Percentiles rank a stretch among this genome's conserved stretches.
phyloP scores from a whole-genome alignment of 2,888 invertebrate genomes.

The Pegoplata infirma region DNA sequence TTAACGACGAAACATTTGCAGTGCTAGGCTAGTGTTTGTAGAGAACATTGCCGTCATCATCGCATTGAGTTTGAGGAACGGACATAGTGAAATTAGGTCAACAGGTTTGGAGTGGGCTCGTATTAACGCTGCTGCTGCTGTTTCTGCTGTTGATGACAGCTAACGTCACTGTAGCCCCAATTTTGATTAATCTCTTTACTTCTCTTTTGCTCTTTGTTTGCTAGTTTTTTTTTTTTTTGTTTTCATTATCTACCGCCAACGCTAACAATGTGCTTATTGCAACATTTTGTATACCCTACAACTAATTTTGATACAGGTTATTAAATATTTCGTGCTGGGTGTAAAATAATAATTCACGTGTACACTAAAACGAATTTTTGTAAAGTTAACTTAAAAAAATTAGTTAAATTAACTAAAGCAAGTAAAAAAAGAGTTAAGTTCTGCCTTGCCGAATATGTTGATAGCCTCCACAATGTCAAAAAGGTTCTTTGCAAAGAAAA shows the following conservation, averaged over 20 bases:
- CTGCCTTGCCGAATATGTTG: too few relatives aligned
- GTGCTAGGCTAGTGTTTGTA: slow-evolving; percentile 60
- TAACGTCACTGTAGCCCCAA: slow-evolving; percentile 13
- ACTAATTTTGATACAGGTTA: not conserved
- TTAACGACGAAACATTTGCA: slow-evolving; percentile 63
- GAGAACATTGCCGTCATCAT: slow-evolving; percentile 57
- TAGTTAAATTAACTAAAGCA: too few relatives aligned
- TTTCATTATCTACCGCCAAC: slow-evolving; percentile 37
- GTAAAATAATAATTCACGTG: too few relatives aligned
- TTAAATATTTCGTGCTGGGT: not conserved
- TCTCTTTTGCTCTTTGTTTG: not conserved
- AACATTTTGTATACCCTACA: not conserved
- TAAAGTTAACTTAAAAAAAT: too few relatives aligned
- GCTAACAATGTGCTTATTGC: slow-evolving; percentile 10
- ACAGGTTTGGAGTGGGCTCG: slow-evolving; percentile 77
- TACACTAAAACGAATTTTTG: too few relatives aligned
- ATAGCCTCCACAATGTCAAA: too few relatives aligned
- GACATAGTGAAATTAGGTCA: slow-evolving; percentile 76
- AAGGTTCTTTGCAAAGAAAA: too few relatives aligned
- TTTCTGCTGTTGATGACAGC: not conserved
- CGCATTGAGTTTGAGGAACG: slow-evolving; percentile 57
- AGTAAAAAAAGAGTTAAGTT: too few relatives aligned
- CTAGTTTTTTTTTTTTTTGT: too few relatives aligned
- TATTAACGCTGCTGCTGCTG: slow-evolving; percentile 60
- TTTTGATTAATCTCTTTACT: slow-evolving; percentile 6